Evolutionary conservation across 2,888 invertebrate species (phyloP).

Genomic region (Oscheius sp.): DNA sequence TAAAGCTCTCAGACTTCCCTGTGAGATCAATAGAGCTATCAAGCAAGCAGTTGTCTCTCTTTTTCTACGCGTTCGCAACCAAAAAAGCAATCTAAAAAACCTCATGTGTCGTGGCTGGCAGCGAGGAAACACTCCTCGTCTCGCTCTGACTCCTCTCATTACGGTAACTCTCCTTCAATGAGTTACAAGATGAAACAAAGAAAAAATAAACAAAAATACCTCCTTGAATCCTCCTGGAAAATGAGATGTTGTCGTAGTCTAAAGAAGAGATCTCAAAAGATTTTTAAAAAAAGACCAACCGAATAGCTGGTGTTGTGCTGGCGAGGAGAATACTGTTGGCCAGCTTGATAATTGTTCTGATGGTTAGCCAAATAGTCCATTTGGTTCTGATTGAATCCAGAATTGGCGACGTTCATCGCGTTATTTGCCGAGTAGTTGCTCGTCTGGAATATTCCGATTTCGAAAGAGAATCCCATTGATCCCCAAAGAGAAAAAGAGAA

Average conservation of each 20-base stretch:
- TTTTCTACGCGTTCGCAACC: neutral
- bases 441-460: neutral
- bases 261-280: neutral
- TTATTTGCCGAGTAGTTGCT: slow-evolving; percentile 20
- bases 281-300: neutral
- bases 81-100: neutral
- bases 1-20: no score
- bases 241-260: neutral
- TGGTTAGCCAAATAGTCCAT: slow-evolving; percentile 46
- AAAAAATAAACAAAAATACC: neutral
- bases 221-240: slow-evolving; percentile 14
- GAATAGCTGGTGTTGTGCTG: slow-evolving; percentile 14
- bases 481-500: neutral
- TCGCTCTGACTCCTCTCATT: slow-evolving; percentile 15
- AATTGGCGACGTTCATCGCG: slow-evolving; percentile 43
- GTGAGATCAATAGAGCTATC: no score
- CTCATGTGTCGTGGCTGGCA: slow-evolving; percentile 1
- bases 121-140: slow-evolving; percentile 14
- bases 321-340: slow-evolving; percentile 42
- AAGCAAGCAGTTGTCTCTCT: slow-evolving; percentile 3
- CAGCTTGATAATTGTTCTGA: slow-evolving; percentile 43
- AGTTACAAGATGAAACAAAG: neutral
- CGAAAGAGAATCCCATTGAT: neutral
- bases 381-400: slow-evolving; percentile 55
- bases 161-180: slow-evolving; percentile 3